Base-by-base conservation (phyloP, 1,140 invertebrate species). In the Asobara japonica region DNA sequence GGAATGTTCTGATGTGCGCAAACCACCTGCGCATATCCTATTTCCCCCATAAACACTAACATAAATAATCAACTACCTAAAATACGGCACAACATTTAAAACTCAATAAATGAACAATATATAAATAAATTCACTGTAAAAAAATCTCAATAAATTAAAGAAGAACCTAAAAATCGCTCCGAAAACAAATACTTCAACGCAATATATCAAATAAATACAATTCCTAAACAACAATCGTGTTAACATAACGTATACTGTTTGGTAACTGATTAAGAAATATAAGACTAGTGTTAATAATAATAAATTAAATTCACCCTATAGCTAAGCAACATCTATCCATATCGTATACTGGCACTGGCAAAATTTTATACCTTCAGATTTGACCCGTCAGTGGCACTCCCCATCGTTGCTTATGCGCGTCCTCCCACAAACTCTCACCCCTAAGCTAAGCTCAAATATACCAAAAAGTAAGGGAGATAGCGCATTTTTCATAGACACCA, bases 271-370 rank as follows among this genome's bases (percentile, higher is more conserved):
- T 45, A 45, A 45, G 1, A 45, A 45, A 45, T n/a, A 45, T 45
- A 45, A 45, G 41, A 45, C 41, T 45, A 45, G 41, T 45, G 41
- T 45, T 45, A 45, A 45, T 45, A n/a, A n/a, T n/a, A n/a, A n/a
- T n/a, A n/a, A n/a, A 13, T 45, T 45, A 45, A 45, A 18, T 45
- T 16, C 8, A 16, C 36, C 10, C 36, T 45, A 45, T 45, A 13
- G n/a, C n/a, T 45, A 45, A 45, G 13, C 13, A 45, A 45, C 18
- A 45, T 45, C 18, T 16, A 45, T 45, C 13, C 41, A 18, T 45
- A 45, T 45, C 41, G 41, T 45, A 13, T 45, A 45, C 41, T 45
- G 41, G 41, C 41, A 45, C 41, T 45, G 41, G 41, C n/a, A 13
- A 13, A 16, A 45, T 11, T 11, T 45, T 5, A 18, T 45, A 18